Base-by-base conservation (phyloP, 92 coral and sea anemone species). In the Virgularia gustaviana region DNA sequence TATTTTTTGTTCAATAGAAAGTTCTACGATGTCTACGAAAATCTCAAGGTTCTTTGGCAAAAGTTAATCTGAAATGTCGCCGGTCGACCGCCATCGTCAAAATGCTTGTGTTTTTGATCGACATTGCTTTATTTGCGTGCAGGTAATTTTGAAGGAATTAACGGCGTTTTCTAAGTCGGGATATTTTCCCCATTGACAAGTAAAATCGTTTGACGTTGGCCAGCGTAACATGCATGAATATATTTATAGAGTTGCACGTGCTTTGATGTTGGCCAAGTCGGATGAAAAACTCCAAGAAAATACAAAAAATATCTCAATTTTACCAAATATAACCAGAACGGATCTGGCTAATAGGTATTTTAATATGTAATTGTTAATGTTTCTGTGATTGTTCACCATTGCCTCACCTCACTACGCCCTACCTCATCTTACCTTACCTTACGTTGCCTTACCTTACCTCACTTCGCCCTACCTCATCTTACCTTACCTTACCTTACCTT, bases 271-370 rank as follows among this genome's bases (percentile, higher is more conserved):
- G 45, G 88, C 85, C 43, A 82, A 83, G 33, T 86, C 85, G 76
- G 87, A 89, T 75, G 60, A 62, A 36, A 57, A 81, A 12, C 57
- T 57, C 19, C 80, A 75, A 2, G 45, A 76, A 31, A 67, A 74
- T 51, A 78, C 82, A 18, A 76, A 81, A 16, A 90, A 82, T 22
- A 68, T 55, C 38, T 68, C 75, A 27, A 19, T 43, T 74, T 45
- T 92, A 47, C 92, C 96, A 32, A 72, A 64, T 15, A 89, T 92
- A 67, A 88, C 74, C 81, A 84, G 85, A 75, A 92, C 98, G 3
- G 98, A 92, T 83, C 87, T 92, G 23, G 98, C 98, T 24, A 92
- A 92, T 80, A 86, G 87, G 98, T 92, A n/a, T n/a, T n/a, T n/a
- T 36, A 44, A 86, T 70, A 39, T 19, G 12, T 5, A 13, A 25